Conservation (phyloP, 2,888 invertebrate species). For the Alitta virens region DNA sequence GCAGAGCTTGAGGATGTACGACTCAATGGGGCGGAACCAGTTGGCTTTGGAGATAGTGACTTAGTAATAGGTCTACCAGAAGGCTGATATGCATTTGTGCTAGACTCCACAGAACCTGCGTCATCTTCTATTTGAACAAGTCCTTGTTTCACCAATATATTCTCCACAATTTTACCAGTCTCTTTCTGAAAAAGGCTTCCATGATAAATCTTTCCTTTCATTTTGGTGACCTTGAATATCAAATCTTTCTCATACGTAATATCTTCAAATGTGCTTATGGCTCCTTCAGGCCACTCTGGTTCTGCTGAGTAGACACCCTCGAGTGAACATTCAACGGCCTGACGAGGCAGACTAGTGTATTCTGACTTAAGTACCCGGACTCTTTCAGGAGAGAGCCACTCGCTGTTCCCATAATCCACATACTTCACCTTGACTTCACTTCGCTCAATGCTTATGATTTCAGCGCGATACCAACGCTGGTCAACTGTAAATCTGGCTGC, state of each 20-base stretch:
- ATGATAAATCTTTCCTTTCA: no score
- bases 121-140: no score
- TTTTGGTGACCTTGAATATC: background rate
- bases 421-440: background rate
- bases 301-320: background rate
- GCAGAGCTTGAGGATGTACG: no score
- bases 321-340: background rate
- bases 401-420: background rate
- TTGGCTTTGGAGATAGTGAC: no score
- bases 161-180: no score
- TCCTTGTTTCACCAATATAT: no score
- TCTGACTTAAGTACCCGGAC: slow-evolving; percentile 22
- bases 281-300: background rate
- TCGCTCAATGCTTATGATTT: background rate
- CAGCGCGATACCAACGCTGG: background rate
- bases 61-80: no score
- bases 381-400: background rate
- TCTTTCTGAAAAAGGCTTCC: no score
- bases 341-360: background rate
- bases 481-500: background rate
- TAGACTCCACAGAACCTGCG: no score
- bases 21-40: no score
- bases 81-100: no score
- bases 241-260: background rate
- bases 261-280: background rate